Base-by-base conservation (phyloP, 2,797 vertebrate genomes). In the Aythya fuligula region DNA sequence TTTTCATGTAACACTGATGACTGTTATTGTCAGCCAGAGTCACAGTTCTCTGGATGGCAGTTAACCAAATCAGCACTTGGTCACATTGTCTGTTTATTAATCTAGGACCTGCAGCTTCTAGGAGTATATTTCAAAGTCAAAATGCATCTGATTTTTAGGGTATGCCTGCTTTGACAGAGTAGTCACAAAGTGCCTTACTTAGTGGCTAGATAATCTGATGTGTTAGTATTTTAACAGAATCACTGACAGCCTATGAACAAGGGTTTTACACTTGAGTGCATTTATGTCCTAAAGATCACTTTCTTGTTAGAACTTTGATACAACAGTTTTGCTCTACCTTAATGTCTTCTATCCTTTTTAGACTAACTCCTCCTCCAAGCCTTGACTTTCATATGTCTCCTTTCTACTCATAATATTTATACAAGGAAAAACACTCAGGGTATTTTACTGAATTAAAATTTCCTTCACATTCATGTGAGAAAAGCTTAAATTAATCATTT, bases 401-500 rank as follows among this genome's bases (percentile, higher is more conserved):
- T 75, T 91, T 91, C 56, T 47, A 15, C 53, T 75, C 25, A 41
- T 36, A 92, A 28, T 82, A 89, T 43, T 60, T 72, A 32, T 20
- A 64, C 12, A 60, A 61, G 13, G 10, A 86, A 87, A 79, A 60
- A 34, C 41, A 82, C 32, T 49, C 17, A 69, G 51, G 41, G 41
- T 88, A 70, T 89, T 91, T 73, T 70, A 9, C n/a, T 60, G 53
- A 92, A 93, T 82, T 82, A 85, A 91, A 85, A 69, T 92, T 85
- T 78, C 54, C 17, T 89, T 79, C 21, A 71, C 28, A 39, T 53
- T 90, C 82, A 66, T 85, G 54, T 75, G 85, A 92, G 61, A 80
- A 89, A 89, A 85, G 30, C 36, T 75, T 80, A 80, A 96, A 92
- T 87, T 66, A 95, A 92, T 80, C 32, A 92, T 85, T 85, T 92